phyloP scores from a whole-genome alignment of 1,140 invertebrate species.

The Drosophila sechellia region DNA sequence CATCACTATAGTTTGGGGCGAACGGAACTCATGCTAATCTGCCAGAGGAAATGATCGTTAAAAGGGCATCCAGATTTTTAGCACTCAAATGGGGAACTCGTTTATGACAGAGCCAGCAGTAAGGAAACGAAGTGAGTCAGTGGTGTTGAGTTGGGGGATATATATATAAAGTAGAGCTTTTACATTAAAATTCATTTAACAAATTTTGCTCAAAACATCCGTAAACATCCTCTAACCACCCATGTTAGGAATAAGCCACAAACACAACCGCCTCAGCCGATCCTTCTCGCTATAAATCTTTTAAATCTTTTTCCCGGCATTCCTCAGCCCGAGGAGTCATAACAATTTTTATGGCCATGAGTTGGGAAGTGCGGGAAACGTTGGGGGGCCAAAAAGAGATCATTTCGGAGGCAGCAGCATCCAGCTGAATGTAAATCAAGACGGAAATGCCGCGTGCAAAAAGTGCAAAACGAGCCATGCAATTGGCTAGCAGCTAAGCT shows the following conservation, averaged over 20 bases:
- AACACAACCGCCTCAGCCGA: constrained; percentile 10
- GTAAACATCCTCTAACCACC: constrained; percentile 5
- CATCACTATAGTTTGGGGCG: constrained; percentile 25
- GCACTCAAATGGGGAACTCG: constrained; percentile 12
- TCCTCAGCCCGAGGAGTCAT: constrained; percentile 34
- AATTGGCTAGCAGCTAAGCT: constrained; percentile 69
- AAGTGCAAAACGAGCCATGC: constrained; percentile 76
- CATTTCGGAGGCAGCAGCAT: constrained; percentile 31
- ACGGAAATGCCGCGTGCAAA: constrained; percentile 80
- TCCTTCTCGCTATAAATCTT: constrained; percentile 16
- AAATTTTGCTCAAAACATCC: no score
- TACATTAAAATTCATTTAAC: no score
- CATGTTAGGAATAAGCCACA: not conserved
- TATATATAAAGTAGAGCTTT: no score
- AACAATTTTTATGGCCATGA: constrained; percentile 46
- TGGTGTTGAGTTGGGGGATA: not conserved
- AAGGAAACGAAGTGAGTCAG: constrained; percentile 12
- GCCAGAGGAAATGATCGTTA: constrained; percentile 31
- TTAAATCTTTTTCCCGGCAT: constrained; percentile 7
- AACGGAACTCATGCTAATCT: constrained; percentile 33
- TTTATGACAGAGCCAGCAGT: constrained; percentile 8
- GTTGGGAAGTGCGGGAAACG: not conserved
- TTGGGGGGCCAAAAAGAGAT: constrained; percentile 33
- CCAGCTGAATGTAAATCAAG: constrained; percentile 68
- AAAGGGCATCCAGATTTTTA: constrained; percentile 15